A percentile compares a stretch with the other conserved stretches of the same genome.
Conservation (phyloP, 2,113 vertebrate genomes). For the Cyanoderma ruficeps region DNA sequence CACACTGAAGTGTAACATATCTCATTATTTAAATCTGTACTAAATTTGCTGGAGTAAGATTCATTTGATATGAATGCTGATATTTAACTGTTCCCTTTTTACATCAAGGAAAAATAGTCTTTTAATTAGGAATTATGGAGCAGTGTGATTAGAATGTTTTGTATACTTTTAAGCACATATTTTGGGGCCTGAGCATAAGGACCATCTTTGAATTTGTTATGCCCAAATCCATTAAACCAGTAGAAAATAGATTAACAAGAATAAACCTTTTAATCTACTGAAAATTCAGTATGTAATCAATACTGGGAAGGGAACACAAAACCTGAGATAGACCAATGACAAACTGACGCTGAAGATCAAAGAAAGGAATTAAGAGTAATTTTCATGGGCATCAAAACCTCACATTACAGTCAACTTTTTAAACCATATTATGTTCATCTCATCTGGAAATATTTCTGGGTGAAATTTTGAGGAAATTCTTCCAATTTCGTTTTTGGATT, state of each 20-base stretch:
- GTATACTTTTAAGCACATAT: background rate
- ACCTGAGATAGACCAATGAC: background rate
- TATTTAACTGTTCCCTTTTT: background rate
- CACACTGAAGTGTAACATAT: background rate
- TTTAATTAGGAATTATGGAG: background rate
- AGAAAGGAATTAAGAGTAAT: background rate
- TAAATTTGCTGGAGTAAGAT: background rate
- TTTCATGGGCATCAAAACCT: background rate
- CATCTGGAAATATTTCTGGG: background rate
- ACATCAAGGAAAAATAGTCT: background rate
- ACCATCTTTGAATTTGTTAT: background rate
- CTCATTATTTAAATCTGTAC: background rate
- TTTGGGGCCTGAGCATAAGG: background rate
- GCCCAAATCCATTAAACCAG: background rate
- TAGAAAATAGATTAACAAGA: background rate
- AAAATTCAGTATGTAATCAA: background rate
- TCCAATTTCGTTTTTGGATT: background rate
- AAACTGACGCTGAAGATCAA: background rate
- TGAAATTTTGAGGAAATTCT: background rate
- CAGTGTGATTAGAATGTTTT: background rate
- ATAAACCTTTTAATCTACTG: background rate
- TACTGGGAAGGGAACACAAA: background rate
- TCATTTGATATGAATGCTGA: background rate
- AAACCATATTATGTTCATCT: background rate
- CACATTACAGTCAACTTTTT: background rate